Conservation (phyloP, 2,113 vertebrate species). For the Physeter macrocephalus region DNA sequence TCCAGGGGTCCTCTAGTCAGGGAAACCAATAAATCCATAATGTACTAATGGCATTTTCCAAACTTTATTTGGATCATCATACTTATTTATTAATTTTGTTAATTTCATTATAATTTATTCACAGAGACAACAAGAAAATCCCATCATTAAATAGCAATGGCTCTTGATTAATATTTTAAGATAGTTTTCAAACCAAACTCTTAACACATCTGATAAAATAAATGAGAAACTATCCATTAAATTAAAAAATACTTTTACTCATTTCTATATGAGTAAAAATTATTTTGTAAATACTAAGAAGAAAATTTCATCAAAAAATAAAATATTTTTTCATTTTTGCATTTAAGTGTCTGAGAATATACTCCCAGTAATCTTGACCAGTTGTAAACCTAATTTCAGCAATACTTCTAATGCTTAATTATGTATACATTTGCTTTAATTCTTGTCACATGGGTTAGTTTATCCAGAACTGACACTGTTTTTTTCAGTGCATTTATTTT, state of each 20-base stretch:
- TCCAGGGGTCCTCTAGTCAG: background rate
- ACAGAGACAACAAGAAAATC: background rate
- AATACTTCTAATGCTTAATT: background rate
- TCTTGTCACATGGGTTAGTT: background rate
- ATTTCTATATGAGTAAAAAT: background rate
- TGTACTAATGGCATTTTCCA: background rate
- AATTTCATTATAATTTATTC: slow-evolving; percentile 16
- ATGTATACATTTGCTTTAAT: background rate
- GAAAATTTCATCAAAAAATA: background rate
- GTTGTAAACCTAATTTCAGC: background rate
- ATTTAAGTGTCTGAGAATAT: background rate
- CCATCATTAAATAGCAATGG: background rate
- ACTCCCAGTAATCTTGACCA: background rate
- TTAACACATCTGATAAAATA: background rate
- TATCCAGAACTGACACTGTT: background rate
- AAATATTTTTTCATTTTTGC: background rate
- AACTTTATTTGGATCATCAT: background rate
- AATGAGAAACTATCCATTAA: background rate
- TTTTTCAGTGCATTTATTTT: background rate
- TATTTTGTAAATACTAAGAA: background rate
- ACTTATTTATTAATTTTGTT: background rate
- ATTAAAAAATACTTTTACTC: background rate
- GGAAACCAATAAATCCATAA: background rate
- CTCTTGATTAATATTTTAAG: background rate
- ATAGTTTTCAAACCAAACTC: background rate